phyloP scores from a whole-genome alignment of 2,797 vertebrate species.

The Sardinella longiceps region DNA sequence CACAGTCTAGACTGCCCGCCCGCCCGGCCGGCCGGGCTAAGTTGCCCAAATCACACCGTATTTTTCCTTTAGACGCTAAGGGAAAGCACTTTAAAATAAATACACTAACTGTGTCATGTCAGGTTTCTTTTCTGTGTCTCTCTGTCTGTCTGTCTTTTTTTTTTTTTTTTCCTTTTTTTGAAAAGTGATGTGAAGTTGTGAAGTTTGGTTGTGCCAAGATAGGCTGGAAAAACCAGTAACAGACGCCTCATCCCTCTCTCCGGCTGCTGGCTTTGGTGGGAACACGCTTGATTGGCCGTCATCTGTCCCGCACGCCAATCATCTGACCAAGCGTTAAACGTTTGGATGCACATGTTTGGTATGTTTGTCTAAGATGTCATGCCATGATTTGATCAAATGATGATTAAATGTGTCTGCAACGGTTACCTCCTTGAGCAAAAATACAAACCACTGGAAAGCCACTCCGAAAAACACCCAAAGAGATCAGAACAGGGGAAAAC shows the following conservation, averaged over 20 bases:
- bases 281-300: neutral
- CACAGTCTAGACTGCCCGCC: conserved; percentile 75
- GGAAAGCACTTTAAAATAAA: conserved; percentile 53
- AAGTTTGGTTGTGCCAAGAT: conserved; percentile 20
- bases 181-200: conserved; percentile 17
- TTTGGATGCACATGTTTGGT: conserved; percentile 21
- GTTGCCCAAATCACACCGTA: conserved; percentile 66
- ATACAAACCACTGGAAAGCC: conserved; percentile 10
- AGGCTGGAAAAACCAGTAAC: conserved; percentile 10
- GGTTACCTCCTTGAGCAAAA: neutral
- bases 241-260: neutral
- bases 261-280: conserved; percentile 6
- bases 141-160: too few species aligned
- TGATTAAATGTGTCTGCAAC: conserved; percentile 5
- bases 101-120: conserved; percentile 45
- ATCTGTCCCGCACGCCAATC: conserved; percentile 12
- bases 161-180: neutral
- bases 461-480: neutral
- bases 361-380: conserved; percentile 17
- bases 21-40: too few species aligned
- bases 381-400: conserved; percentile 13
- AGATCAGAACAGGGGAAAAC: conserved; percentile 42
- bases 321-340: conserved; percentile 10
- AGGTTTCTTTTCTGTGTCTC: too few species aligned
- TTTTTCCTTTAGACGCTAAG: conserved; percentile 46